These are phyloP conservation scores for Pluvialis apricaria DNA, from an alignment of 2,113 vertebrate genomes.

Conservation along the genomic window DNA sequence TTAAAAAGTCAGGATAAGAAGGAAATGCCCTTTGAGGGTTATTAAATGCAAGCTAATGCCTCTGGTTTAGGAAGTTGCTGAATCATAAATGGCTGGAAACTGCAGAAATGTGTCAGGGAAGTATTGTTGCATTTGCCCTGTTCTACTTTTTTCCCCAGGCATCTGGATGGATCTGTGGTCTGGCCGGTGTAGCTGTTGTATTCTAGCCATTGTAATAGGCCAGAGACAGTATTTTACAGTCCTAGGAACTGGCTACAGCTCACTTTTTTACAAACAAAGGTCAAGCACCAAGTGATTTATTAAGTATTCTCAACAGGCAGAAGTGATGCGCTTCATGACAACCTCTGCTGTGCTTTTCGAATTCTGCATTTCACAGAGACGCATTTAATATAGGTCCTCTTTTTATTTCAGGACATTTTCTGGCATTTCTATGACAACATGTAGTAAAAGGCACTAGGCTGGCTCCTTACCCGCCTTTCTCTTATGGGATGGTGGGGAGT, in stretches of 20 bases:
- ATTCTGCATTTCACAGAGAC: not conserved
- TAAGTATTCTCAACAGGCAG: not conserved
- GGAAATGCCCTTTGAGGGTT: not conserved
- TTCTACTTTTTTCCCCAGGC: not conserved
- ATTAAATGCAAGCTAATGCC: not conserved
- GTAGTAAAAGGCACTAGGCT: not conserved
- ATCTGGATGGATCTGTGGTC: not conserved
- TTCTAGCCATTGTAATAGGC: not conserved
- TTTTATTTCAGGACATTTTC: not conserved
- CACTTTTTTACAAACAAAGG: not conserved
- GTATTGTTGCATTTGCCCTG: accelerated
- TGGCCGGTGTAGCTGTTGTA: not conserved
- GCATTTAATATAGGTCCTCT: not conserved
- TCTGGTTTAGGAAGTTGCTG: not conserved
- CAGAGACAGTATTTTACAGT: not conserved
- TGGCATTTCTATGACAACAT: not conserved
- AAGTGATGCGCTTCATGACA: not conserved
- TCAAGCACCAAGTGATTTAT: not conserved
- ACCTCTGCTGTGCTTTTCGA: not conserved
- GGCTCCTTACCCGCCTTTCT: not conserved
- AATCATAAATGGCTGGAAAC: not conserved
- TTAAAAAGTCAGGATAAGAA: not conserved
- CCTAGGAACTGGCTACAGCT: not conserved
- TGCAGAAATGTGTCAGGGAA: not conserved
- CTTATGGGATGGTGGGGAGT: not conserved